A percentile compares a stretch with the other conserved stretches of the same genome.
These are phyloP conservation scores for Sitta carolinensis DNA, from an alignment of 2,797 vertebrate species.

Conservation along the genomic window DNA sequence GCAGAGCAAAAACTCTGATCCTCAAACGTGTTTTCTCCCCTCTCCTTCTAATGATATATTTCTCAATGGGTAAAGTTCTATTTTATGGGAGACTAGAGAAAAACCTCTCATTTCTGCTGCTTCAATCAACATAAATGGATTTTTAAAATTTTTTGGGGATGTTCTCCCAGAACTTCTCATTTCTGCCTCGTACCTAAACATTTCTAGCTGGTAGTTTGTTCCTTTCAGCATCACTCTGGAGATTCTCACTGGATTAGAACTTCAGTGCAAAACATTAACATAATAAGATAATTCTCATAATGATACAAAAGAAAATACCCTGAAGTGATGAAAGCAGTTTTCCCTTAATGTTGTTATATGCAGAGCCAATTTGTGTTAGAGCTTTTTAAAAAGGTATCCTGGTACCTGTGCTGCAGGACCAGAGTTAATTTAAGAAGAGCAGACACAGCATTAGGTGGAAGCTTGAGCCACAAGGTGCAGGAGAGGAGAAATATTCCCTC, in stretches of 20 bases:
- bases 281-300: constrained; percentile 21
- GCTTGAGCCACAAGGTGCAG: neutral
- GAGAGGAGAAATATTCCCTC: neutral
- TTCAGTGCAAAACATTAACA: constrained; percentile 1
- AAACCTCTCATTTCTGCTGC: neutral
- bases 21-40: neutral
- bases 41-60: neutral
- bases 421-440: neutral
- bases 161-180: neutral
- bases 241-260: neutral
- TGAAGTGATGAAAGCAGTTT: neutral
- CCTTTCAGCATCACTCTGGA: neutral
- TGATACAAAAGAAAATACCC: neutral
- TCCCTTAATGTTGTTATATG: neutral
- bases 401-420: neutral
- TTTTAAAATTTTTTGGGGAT: neutral
- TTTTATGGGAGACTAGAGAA: neutral
- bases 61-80: neutral
- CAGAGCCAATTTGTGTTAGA: neutral
- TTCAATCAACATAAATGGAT: neutral
- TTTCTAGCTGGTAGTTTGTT: neutral
- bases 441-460: neutral
- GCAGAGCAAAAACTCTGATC: neutral
- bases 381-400: neutral
- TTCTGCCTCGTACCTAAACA: neutral